Base-by-base conservation (phyloP, 2,888 invertebrate species). In the Apamea monoglypha region DNA sequence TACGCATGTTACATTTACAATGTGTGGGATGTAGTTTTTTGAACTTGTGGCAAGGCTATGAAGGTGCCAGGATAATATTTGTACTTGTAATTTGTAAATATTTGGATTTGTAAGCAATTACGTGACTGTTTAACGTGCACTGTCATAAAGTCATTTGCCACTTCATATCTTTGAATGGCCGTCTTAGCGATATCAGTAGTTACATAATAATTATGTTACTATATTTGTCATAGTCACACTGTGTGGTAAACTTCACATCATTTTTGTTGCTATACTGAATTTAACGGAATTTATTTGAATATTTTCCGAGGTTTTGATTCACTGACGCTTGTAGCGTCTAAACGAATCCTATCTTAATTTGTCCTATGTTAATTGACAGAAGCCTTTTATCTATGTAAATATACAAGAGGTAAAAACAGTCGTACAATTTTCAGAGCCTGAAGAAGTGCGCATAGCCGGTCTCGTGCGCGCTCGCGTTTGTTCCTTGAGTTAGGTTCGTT, bases 401-500 rank as follows among this genome's bases (percentile, higher is more conserved):
- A 40, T 66, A 79, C 68, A 67, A 63, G 29, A 77, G 67, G 74
- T 85, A 80, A 84, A 85, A 74, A 78, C 32, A 83, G 71, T 81
- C 53, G 63, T 87, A 80, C 81, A 84, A 90, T 90, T 91, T 94
- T 94, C 96, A 96, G 96, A 95, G 86, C 77, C 93, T 80, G 93
- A 91, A 78, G 94, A 92, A 85, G 90, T 92, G 83, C 89, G 88
- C 86, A 90, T 92, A 78, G 86, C 91, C 69, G 94, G 94, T 87
- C 91, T 90, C 87, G 93, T 94, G 84, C 95, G 94, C 85, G 94
- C 95, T 86, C 94, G 96, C 87, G 92, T 96, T 89, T 96, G 96
- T 92, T 94, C 96, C 78, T 92, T 96, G 92, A 96, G 95, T 94
- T 96, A 96, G 96, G 96, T 96, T 95, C 93, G 96, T 96, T 92